phyloP scores from a whole-genome alignment of 2,888 invertebrate genomes.

The Osmoderma eremita region DNA sequence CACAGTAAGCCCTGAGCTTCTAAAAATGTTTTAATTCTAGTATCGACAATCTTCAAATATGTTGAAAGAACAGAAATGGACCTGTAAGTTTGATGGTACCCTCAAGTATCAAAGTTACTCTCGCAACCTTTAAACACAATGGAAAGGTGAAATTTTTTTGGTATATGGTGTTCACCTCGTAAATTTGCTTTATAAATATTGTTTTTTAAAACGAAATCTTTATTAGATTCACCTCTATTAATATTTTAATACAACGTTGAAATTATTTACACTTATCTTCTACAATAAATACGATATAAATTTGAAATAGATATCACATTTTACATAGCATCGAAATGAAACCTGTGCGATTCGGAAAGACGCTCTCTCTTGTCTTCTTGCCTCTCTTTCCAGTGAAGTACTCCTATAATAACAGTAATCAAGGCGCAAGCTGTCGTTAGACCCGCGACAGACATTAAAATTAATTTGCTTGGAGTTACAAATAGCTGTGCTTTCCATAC shows the following conservation, averaged over 20 bases:
- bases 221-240: constrained; percentile 21
- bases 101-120: too few relatives aligned
- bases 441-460: constrained; percentile 90
- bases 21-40: too few relatives aligned
- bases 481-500: constrained; percentile 92
- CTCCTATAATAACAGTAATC: constrained; percentile 84
- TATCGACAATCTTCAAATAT: too few relatives aligned
- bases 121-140: too few relatives aligned
- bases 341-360: constrained; percentile 82
- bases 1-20: too few relatives aligned
- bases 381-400: constrained; percentile 90
- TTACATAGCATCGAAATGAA: constrained; percentile 89
- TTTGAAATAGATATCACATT: constrained; percentile 7
- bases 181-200: too few relatives aligned
- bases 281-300: constrained; percentile 2
- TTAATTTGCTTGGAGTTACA: constrained; percentile 93
- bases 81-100: too few relatives aligned
- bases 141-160: too few relatives aligned
- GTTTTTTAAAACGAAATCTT: background rate
- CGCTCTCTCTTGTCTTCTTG: constrained; percentile 83
- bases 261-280: constrained; percentile 22
- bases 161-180: too few relatives aligned
- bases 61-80: too few relatives aligned
- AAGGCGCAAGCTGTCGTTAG: constrained; percentile 86
- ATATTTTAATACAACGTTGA: constrained; percentile 17